These are phyloP conservation scores for Cantharis rufa DNA, from an alignment of 2,888 invertebrate species.

Conservation along the genomic window DNA sequence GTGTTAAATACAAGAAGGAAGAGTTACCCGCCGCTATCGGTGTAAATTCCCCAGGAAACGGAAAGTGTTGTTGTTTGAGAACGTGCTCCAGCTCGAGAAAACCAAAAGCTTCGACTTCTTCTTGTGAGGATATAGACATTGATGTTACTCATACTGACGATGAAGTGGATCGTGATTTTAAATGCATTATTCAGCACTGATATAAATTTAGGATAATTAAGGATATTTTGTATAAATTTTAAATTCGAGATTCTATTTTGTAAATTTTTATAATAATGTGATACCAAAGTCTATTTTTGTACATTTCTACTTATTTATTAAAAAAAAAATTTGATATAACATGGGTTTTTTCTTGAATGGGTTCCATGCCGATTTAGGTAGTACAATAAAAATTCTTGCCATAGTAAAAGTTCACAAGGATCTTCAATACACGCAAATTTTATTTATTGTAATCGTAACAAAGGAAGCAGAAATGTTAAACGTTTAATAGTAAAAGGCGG, in stretches of 20 bases:
- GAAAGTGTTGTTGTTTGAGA: constrained; percentile 60
- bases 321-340: neutral
- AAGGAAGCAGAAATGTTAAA: neutral
- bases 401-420: neutral
- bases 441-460: neutral
- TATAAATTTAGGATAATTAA: neutral
- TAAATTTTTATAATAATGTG: constrained; percentile 12
- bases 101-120: constrained; percentile 42
- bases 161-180: constrained; percentile 15
- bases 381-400: neutral
- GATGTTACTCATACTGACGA: constrained; percentile 52
- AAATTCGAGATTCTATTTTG: neutral
- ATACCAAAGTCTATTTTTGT: constrained; percentile 22
- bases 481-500: constrained; percentile 13
- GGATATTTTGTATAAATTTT: constrained; percentile 4
- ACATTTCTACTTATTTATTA: neutral
- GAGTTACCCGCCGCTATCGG: constrained; percentile 60
- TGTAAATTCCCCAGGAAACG: constrained; percentile 21
- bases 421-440: neutral
- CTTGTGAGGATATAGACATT: constrained; percentile 51
- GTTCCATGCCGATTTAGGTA: neutral
- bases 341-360: too few species aligned
- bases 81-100: constrained; percentile 52
- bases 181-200: neutral
- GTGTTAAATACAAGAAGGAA: constrained; percentile 93